Evolutionary conservation across 2,113 vertebrate genomes (phyloP).

Genomic region (Seriola rivoliana): DNA sequence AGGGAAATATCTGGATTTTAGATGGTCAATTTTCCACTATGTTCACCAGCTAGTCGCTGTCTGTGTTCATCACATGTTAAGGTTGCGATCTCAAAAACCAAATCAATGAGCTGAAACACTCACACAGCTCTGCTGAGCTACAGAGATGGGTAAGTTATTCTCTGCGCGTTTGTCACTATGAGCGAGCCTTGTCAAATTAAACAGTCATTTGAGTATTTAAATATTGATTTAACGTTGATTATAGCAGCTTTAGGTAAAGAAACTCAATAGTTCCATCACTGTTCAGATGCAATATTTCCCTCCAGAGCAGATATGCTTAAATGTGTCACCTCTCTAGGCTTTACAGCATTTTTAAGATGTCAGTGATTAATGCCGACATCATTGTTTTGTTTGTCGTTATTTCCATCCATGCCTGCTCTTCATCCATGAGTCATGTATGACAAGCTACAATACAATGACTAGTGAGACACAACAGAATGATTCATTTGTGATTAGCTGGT

Average conservation of each 20-base stretch:
- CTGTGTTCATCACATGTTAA: too few relatives aligned
- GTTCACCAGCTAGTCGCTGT: too few relatives aligned
- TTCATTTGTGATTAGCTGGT: constrained; percentile 1
- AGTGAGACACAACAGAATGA: constrained; percentile 44
- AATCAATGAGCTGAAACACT: background rate
- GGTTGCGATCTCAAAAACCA: background rate
- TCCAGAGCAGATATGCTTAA: too few relatives aligned
- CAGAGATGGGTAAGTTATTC: background rate
- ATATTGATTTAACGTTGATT: background rate
- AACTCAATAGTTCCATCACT: background rate
- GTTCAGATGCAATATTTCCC: background rate
- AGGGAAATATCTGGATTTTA: too few relatives aligned
- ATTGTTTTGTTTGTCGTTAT: constrained; percentile 15
- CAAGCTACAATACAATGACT: constrained; percentile 17
- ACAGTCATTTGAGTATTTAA: too few relatives aligned
- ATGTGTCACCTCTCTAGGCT: too few relatives aligned
- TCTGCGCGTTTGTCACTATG: too few relatives aligned
- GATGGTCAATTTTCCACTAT: too few relatives aligned
- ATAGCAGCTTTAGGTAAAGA: background rate
- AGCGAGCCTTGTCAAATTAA: too few relatives aligned
- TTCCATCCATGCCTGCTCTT: constrained; percentile 21
- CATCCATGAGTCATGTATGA: constrained; percentile 23
- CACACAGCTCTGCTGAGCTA: background rate
- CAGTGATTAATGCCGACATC: background rate
- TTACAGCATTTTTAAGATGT: background rate